A percentile compares a stretch with the other conserved stretches of the same genome.
These are phyloP conservation scores for Chironomus striatipennis DNA, from an alignment of 1,140 invertebrate genomes.

Conservation along the genomic window DNA sequence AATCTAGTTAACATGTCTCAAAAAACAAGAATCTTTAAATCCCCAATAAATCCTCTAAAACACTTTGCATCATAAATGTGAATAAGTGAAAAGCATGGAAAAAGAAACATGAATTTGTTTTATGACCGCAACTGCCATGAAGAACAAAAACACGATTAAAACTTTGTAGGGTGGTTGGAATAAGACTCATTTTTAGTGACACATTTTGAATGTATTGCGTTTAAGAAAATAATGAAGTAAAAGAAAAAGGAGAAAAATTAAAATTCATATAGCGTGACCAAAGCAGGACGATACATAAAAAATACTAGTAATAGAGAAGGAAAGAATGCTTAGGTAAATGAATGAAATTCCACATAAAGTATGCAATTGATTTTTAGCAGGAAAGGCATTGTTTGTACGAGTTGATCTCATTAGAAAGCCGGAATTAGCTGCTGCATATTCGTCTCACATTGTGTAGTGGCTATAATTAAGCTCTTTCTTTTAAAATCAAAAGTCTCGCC, in stretches of 20 bases:
- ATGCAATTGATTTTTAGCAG: conserved; percentile 12
- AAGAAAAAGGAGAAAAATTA: not conserved
- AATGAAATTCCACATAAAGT: not conserved
- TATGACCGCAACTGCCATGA: not conserved
- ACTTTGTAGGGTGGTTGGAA: not conserved
- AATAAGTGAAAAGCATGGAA: not conserved
- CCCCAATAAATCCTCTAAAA: too few species aligned
- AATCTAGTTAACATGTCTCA: too few species aligned
- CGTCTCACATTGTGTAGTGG: not conserved
- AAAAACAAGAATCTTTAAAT: too few species aligned
- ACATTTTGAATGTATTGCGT: not conserved
- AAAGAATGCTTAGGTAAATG: not conserved
- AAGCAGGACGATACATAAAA: conserved; percentile 24
- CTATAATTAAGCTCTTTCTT: not conserved
- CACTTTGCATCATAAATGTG: too few species aligned
- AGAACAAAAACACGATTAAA: not conserved
- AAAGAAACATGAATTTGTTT: conserved; percentile 1
- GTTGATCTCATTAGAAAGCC: conserved; percentile 7
- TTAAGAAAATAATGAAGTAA: not conserved
- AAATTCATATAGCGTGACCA: conserved; percentile 18
- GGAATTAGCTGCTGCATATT: not conserved
- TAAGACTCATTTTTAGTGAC: conserved; percentile 8
- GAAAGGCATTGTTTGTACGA: conserved; percentile 1
- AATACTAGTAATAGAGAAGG: not conserved
- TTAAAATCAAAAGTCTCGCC: not conserved